Base-by-base conservation (phyloP, 2,113 vertebrate species). In the Camelus dromedarius region DNA sequence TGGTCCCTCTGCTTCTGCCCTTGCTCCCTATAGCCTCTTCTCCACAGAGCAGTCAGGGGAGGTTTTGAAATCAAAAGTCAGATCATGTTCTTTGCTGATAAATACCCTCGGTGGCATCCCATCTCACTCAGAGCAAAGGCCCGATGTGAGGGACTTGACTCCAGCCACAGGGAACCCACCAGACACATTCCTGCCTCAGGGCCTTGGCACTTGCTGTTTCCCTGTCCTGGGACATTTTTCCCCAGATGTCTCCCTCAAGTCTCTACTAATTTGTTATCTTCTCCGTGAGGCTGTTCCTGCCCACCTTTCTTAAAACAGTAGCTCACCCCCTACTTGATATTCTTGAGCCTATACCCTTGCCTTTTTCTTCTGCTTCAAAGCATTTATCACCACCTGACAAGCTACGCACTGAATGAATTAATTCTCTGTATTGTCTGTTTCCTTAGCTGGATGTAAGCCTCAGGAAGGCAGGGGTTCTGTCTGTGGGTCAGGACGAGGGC, bases 51-150 rank as follows among this genome's bases (percentile, higher is more conserved):
- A 86, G 32, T 62, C 77, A 54, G 28, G 42, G n/a, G n/a, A 20
- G 38, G 38, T 66, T 83, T 24, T 82, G 22, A 48, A 72, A 42
- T 72, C 92, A 38, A 79, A 90, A 26, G 32, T 24, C 50, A 81
- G n/a, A 56, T 46, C 35, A 8, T 12, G 30, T 19, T 35, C 28
- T 85, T 64, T n/a, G 77, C 50, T 83, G 87, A 66, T 54, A 79
- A 58, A 69, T 46, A 54, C 11, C 50, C 28, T 42, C 38, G 62
- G 14, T n/a, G 70, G 56, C 3, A 11, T 77, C 83, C 22, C 10
- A 13, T 48, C n/a, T 96, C 38, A 30, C 28, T 86, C n/a, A 73
- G 67, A 50, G 73, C 81, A 82, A 89, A 95, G 62, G 52, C 32
- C 52, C 42, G 32, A 1, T 2, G 6, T 32, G 72, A 91, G 7